These are phyloP conservation scores for Erinaceus europaeus DNA, from an alignment of 2,113 vertebrate genomes.

Conservation along the genomic window DNA sequence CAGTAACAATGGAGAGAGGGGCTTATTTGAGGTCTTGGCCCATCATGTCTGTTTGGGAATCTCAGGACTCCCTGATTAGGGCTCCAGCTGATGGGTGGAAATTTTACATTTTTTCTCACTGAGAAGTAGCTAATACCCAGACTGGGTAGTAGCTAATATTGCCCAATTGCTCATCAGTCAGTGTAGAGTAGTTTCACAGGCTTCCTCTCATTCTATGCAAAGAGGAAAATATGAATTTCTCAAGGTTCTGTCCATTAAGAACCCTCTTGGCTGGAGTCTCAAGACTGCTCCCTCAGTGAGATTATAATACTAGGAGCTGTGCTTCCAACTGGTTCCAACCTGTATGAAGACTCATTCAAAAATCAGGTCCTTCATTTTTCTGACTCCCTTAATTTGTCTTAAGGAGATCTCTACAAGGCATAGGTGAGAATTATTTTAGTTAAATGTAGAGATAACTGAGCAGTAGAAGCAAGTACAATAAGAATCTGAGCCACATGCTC, in stretches of 20 bases:
- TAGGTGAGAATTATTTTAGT: neutral
- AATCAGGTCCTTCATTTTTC: neutral
- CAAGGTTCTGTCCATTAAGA: neutral
- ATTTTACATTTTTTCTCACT: neutral
- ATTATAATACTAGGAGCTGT: neutral
- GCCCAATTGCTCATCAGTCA: neutral
- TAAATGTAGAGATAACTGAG: neutral
- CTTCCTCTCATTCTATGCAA: neutral
- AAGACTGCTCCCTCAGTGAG: neutral
- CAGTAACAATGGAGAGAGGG: no score
- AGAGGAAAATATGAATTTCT: neutral
- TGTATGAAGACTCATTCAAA: neutral
- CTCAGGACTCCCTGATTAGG: no score
- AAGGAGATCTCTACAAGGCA: neutral
- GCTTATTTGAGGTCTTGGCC: no score
- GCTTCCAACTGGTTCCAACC: neutral
- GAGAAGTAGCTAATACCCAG: neutral
- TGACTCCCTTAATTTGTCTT: neutral
- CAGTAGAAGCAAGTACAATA: neutral
- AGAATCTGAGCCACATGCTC: neutral
- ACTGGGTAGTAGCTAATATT: neutral
- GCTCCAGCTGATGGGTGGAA: no score
- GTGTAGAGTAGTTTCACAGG: neutral
- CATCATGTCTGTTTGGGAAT: no score
- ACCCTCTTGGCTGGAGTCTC: neutral